phyloP scores from a whole-genome alignment of 1,140 invertebrate genomes.

The Meteorus sp. region DNA sequence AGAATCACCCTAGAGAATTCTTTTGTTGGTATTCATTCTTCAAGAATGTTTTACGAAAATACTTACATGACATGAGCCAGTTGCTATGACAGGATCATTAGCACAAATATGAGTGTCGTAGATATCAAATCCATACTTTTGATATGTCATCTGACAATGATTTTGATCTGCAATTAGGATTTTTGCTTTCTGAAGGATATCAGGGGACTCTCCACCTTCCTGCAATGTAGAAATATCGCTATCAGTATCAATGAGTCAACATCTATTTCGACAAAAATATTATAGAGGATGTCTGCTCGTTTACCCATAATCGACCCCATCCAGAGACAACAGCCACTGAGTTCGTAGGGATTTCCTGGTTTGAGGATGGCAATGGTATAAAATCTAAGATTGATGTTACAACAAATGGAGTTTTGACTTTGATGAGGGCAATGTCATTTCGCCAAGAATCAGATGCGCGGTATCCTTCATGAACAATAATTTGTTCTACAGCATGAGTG shows the following conservation, averaged over 20 bases:
- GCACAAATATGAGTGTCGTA: constrained; percentile 30
- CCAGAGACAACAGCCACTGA: too few relatives aligned
- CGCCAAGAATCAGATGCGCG: constrained; percentile 19
- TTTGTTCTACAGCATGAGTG: constrained; percentile 10
- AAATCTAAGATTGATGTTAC: too few relatives aligned
- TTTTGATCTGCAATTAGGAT: constrained; percentile 20
- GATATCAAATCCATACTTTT: background rate
- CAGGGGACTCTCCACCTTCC: constrained; percentile 10
- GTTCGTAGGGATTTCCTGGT: too few relatives aligned
- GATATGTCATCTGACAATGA: constrained; percentile 10
- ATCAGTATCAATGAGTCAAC: too few relatives aligned
- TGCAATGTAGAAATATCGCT: too few relatives aligned
- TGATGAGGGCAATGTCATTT: too few relatives aligned
- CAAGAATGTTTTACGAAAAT: too few relatives aligned
- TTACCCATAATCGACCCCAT: constrained; percentile 20
- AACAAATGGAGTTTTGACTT: too few relatives aligned
- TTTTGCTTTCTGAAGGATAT: constrained; percentile 15
- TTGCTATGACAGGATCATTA: background rate
- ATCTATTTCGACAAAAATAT: too few relatives aligned
- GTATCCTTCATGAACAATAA: constrained; percentile 35
- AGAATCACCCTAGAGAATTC: constrained; percentile 47
- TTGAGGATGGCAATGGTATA: too few relatives aligned
- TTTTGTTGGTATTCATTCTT: too few relatives aligned
- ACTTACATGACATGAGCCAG: background rate
- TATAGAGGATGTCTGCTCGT: background rate